Evolutionary conservation across 2,888 invertebrate genomes (phyloP).

Genomic region (Acleris laterana): DNA sequence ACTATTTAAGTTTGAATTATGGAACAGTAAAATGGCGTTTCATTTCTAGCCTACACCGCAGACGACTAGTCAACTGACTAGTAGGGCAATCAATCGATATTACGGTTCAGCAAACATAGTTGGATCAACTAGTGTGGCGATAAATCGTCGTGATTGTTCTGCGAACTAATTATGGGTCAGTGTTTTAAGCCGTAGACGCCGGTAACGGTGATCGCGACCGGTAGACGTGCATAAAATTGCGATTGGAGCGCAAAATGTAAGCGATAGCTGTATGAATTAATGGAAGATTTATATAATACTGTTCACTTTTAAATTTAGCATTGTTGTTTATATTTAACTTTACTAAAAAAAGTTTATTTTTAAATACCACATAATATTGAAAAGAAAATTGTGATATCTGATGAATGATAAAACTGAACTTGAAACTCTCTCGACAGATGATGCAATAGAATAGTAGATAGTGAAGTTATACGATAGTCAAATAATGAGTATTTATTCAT

Average conservation of each 20-base stretch:
- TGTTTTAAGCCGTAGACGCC: slow-evolving; percentile 57
- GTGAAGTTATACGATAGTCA: too few species aligned
- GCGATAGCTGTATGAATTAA: slow-evolving; percentile 18
- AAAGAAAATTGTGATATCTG: too few species aligned
- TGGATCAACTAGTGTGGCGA: slow-evolving; percentile 10
- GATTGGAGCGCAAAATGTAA: slow-evolving; percentile 42
- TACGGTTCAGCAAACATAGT: background rate
- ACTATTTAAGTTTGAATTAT: too few species aligned
- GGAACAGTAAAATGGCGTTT: too few species aligned
- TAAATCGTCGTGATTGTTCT: slow-evolving; percentile 36
- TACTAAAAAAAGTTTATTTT: too few species aligned
- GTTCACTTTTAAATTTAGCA: too few species aligned
- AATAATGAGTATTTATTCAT: too few species aligned
- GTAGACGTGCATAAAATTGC: slow-evolving; percentile 58
- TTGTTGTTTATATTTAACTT: too few species aligned
- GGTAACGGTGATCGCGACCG: slow-evolving; percentile 65
- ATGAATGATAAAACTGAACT: too few species aligned
- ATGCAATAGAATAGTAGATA: too few species aligned
- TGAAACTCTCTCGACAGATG: too few species aligned
- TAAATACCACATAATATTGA: too few species aligned
- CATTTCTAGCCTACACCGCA: background rate
- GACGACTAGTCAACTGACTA: background rate
- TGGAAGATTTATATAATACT: background rate
- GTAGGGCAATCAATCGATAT: background rate
- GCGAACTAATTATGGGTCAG: slow-evolving; percentile 65